phyloP scores from a whole-genome alignment of 1,140 invertebrate genomes.

The Lanistes nyassanus region DNA sequence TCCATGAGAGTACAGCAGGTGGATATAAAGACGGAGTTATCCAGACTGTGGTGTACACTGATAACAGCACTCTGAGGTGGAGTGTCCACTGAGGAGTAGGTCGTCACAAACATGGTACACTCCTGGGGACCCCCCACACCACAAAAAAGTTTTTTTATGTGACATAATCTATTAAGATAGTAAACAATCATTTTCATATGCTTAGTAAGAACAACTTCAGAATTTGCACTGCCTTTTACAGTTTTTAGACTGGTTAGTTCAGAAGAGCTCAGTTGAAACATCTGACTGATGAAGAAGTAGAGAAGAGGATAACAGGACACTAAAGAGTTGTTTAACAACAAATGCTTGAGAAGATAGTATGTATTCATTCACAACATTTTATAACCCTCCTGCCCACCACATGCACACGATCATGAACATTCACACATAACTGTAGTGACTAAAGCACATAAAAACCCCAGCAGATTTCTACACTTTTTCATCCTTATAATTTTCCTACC shows the following conservation, averaged over 20 bases:
- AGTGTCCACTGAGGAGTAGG: constrained; percentile 75
- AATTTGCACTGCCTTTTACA: too few relatives aligned
- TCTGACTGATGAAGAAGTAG: too few relatives aligned
- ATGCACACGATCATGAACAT: neutral
- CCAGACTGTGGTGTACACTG: constrained; percentile 2
- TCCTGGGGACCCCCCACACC: constrained; percentile 68
- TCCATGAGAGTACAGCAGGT: neutral
- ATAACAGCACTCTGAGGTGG: constrained; percentile 34
- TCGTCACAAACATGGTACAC: constrained; percentile 85
- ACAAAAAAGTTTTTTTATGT: neutral
- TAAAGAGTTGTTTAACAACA: too few relatives aligned
- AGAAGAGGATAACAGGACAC: too few relatives aligned
- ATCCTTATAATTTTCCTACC: too few relatives aligned
- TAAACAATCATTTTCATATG: too few relatives aligned
- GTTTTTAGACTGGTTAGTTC: too few relatives aligned
- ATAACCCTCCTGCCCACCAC: neutral
- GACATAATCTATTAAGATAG: neutral
- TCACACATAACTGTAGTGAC: neutral
- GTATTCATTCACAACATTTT: too few relatives aligned
- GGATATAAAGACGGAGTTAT: neutral
- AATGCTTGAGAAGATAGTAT: too few relatives aligned
- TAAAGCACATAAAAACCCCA: neutral
- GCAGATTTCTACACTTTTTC: too few relatives aligned
- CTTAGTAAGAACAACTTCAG: too few relatives aligned
- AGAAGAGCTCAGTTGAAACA: too few relatives aligned